Conservation (phyloP, 2,797 vertebrate genomes). For the Sciurus vulgaris region DNA sequence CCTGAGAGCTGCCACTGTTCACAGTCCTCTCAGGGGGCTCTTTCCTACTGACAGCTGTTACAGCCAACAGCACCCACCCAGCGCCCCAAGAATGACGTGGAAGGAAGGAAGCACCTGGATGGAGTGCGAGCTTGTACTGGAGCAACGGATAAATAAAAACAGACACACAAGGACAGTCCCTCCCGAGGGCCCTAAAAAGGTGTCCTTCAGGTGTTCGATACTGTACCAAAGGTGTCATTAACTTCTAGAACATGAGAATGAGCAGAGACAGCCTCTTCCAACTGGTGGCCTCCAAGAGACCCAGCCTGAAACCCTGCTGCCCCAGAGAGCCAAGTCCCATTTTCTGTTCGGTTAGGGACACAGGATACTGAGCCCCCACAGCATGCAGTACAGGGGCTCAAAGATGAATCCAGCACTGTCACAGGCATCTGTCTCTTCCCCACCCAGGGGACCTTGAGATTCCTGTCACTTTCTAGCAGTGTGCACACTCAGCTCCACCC, state of each 20-base stretch:
- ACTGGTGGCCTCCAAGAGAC: not conserved
- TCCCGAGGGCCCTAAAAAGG: not conserved
- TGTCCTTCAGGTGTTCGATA: not conserved
- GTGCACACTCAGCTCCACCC: not conserved
- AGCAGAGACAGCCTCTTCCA: not conserved
- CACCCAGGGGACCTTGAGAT: not conserved
- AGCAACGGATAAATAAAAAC: not conserved
- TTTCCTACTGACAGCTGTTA: constrained; percentile 6
- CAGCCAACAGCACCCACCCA: not conserved
- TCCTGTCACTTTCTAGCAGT: not conserved
- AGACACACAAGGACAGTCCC: not conserved
- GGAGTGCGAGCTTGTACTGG: not conserved
- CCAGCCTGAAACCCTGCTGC: not conserved
- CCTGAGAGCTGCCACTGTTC: not conserved
- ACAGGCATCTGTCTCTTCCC: not conserved
- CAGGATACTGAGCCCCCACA: not conserved
- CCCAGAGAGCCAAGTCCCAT: not conserved
- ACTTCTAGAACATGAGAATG: not conserved
- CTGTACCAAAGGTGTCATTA: not conserved
- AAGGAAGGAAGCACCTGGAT: constrained; percentile 43
- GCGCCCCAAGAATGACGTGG: constrained; percentile 26
- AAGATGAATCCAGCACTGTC: not conserved
- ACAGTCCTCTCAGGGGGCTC: not conserved
- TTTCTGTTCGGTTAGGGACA: not conserved
- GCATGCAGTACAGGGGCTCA: not conserved